A percentile compares a stretch with the other conserved stretches of the same genome.
Evolutionary conservation across 2,888 invertebrate genomes (phyloP).

Genomic region (Ditylenchus weischeri): DNA sequence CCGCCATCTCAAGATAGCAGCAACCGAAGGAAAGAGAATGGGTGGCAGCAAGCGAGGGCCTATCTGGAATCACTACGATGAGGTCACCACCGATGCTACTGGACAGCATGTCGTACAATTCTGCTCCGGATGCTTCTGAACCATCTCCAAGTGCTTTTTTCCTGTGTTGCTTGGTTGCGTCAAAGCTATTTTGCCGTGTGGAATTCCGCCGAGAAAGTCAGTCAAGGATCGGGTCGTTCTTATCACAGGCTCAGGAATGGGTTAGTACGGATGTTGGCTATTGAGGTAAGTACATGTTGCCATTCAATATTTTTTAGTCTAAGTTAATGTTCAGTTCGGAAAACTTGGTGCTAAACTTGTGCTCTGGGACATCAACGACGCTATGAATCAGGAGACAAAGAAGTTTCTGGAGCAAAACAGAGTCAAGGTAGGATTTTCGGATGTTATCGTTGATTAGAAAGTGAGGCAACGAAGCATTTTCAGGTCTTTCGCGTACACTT

Average conservation of each 20-base stretch:
- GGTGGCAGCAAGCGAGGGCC: too few relatives aligned
- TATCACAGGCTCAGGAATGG: conserved; percentile 82
- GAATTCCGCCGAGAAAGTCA: conserved; percentile 66
- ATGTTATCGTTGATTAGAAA: not conserved
- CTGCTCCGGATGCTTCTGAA: conserved; percentile 33
- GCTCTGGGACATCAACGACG: conserved; percentile 81
- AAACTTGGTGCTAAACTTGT: conserved; percentile 69
- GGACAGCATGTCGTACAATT: too few relatives aligned
- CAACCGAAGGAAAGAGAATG: too few relatives aligned
- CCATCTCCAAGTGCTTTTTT: not conserved
- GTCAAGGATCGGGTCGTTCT: conserved; percentile 75
- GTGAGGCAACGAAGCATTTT: conserved; percentile 6
- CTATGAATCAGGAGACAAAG: conserved; percentile 77
- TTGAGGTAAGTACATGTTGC: conserved; percentile 24
- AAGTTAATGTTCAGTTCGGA: conserved; percentile 51
- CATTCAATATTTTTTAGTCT: not conserved
- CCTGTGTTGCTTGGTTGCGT: conserved; percentile 29
- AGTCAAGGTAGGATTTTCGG: conserved; percentile 37
- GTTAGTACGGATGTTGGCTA: conserved; percentile 74
- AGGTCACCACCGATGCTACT: too few relatives aligned
- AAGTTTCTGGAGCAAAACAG: conserved; percentile 65
- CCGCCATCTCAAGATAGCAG: too few relatives aligned
- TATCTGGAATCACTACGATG: too few relatives aligned
- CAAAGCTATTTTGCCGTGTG: conserved; percentile 44
- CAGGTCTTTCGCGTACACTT: conserved; percentile 74